A percentile compares a stretch with the other conserved stretches of the same genome.
phyloP scores from a whole-genome alignment of 2,888 invertebrate genomes.

The Ennomos erosarius region DNA sequence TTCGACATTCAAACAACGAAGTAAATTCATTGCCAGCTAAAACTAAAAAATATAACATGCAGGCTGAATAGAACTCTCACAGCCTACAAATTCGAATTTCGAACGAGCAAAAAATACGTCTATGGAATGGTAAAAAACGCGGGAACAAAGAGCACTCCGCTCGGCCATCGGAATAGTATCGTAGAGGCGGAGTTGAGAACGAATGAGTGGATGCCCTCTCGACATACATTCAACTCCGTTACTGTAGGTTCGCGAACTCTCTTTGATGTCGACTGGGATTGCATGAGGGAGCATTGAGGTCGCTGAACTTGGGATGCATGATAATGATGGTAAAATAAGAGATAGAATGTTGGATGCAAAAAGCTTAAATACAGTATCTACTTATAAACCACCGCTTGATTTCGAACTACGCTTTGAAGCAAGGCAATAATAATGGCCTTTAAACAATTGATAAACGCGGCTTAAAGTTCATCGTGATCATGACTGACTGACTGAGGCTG shows the following conservation, averaged over 20 bases:
- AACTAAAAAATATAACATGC: conserved; percentile 2
- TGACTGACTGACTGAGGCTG: too few relatives aligned
- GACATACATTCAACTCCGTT: conserved; percentile 56
- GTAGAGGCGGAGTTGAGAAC: conserved; percentile 42
- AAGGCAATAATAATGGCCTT: too few relatives aligned
- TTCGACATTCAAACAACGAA: too few relatives aligned
- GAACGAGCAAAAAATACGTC: conserved; percentile 33
- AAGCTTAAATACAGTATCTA: too few relatives aligned
- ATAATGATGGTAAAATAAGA: too few relatives aligned
- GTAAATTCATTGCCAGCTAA: neutral
- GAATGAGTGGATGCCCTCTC: conserved; percentile 54
- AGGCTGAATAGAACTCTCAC: conserved; percentile 15
- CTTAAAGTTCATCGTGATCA: too few relatives aligned
- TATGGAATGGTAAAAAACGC: conserved; percentile 41
- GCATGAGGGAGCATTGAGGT: conserved; percentile 10
- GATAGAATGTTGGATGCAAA: too few relatives aligned
- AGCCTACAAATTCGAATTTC: conserved; percentile 35
- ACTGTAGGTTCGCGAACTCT: conserved; percentile 32
- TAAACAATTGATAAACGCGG: too few relatives aligned
- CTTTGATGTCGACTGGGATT: conserved; percentile 18
- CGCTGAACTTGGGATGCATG: conserved; percentile 9
- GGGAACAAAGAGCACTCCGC: conserved; percentile 53
- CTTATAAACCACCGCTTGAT: too few relatives aligned
- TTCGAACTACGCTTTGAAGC: too few relatives aligned
- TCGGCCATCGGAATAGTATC: conserved; percentile 60